A percentile compares a stretch with the other conserved stretches of the same genome.
phyloP scores from a whole-genome alignment of 2,797 vertebrate genomes.

The Gadopsis marmoratus region DNA sequence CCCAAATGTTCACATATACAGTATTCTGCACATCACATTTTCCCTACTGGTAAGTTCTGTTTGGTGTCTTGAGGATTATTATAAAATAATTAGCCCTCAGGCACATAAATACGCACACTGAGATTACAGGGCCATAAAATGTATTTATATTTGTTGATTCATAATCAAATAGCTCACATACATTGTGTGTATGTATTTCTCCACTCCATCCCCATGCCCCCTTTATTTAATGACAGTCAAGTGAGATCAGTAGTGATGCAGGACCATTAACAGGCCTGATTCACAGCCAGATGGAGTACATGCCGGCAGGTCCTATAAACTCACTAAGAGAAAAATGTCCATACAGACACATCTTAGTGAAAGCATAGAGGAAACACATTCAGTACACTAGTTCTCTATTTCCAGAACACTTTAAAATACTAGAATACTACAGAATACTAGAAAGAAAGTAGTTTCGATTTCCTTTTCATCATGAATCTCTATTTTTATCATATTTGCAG shows the following conservation, averaged over 20 bases:
- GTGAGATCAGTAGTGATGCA: constrained; percentile 29
- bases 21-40: constrained; percentile 16
- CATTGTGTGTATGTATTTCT: constrained; percentile 1
- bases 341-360: background rate
- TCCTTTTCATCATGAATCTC: background rate
- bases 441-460: background rate
- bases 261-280: constrained; percentile 23
- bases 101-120: constrained; percentile 30
- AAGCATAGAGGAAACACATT: constrained; percentile 3
- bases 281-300: background rate
- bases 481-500: background rate
- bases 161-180: constrained; percentile 2
- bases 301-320: constrained; percentile 5
- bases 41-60: constrained; percentile 16
- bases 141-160: constrained; percentile 24
- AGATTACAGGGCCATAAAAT: constrained; percentile 23
- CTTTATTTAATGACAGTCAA: constrained; percentile 30
- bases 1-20: background rate
- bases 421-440: background rate
- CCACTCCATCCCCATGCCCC: constrained; percentile 3
- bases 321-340: background rate
- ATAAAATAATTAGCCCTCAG: constrained; percentile 44
- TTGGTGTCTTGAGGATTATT: constrained; percentile 20
- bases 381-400: background rate
- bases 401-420: background rate